Conservation (phyloP, 2,888 invertebrate genomes). For the Plagodis dolabraria region DNA sequence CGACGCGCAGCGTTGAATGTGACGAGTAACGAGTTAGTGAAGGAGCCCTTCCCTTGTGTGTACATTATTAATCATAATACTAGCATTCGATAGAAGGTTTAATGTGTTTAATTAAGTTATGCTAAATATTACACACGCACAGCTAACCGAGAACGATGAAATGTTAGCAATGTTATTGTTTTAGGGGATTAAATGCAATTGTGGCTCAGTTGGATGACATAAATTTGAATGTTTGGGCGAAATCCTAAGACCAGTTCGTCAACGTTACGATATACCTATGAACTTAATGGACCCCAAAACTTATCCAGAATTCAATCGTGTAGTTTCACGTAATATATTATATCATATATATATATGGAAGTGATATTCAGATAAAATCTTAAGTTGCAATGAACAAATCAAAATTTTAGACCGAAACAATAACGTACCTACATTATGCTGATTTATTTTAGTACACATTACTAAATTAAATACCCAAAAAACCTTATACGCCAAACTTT, state of each 20-base stretch:
- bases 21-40: no score
- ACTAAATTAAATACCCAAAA: no score
- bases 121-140: constrained; percentile 70
- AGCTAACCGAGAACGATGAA: constrained; percentile 72
- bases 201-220: constrained; percentile 58
- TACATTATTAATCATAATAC: constrained; percentile 75
- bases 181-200: constrained; percentile 68
- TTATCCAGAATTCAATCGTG: constrained; percentile 39
- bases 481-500: no score
- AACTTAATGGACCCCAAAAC: constrained; percentile 54
- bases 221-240: constrained; percentile 73
- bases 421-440: no score
- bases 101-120: constrained; percentile 76
- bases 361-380: background rate
- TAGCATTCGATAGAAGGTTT: constrained; percentile 63
- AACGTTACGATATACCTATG: constrained; percentile 62
- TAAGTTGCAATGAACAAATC: constrained; percentile 13
- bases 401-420: no score
- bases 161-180: constrained; percentile 80
- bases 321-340: constrained; percentile 47
- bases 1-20: no score
- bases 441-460: no score
- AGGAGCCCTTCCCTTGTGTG: constrained; percentile 17
- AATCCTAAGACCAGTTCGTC: constrained; percentile 65
- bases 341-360: no score